phyloP scores from a whole-genome alignment of 2,888 invertebrate species.

The Noctua comes region DNA sequence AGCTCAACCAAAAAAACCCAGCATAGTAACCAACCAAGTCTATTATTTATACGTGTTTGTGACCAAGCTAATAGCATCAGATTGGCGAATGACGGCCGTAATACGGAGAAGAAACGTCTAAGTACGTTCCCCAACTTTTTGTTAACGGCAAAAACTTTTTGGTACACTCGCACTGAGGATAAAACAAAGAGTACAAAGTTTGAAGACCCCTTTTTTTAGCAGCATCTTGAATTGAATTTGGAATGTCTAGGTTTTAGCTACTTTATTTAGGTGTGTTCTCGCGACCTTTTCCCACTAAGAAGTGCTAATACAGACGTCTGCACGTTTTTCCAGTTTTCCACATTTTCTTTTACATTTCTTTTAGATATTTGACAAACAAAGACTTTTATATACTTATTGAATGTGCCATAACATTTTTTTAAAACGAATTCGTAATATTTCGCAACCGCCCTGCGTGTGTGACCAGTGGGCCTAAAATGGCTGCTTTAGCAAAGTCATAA shows the following conservation, averaged over 20 bases:
- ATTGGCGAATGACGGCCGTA: constrained; percentile 32
- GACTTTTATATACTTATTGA: not conserved
- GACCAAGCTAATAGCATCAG: constrained; percentile 31
- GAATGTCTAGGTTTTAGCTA: constrained; percentile 6
- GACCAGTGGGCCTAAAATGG: not conserved
- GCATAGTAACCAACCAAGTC: constrained; percentile 6
- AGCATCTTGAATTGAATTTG: constrained; percentile 29
- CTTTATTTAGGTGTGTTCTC: not conserved
- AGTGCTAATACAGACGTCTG: constrained; percentile 2
- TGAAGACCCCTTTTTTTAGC: constrained; percentile 35
- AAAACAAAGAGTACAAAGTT: constrained; percentile 9
- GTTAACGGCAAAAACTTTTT: constrained; percentile 40
- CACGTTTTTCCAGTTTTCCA: not conserved
- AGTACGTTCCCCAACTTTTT: constrained; percentile 32
- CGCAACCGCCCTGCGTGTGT: not conserved
- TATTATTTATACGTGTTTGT: constrained; percentile 44
- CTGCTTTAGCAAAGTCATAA: no score
- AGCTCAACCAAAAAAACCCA: constrained; percentile 40
- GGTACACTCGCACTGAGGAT: constrained; percentile 23
- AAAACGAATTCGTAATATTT: not conserved
- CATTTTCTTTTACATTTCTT: not conserved
- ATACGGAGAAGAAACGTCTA: constrained; percentile 16
- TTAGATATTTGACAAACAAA: not conserved
- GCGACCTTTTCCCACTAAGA: not conserved
- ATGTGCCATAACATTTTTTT: not conserved